These are phyloP conservation scores for Poecilobothrus nobilitatus DNA, from an alignment of 2,888 invertebrate genomes.

Conservation along the genomic window DNA sequence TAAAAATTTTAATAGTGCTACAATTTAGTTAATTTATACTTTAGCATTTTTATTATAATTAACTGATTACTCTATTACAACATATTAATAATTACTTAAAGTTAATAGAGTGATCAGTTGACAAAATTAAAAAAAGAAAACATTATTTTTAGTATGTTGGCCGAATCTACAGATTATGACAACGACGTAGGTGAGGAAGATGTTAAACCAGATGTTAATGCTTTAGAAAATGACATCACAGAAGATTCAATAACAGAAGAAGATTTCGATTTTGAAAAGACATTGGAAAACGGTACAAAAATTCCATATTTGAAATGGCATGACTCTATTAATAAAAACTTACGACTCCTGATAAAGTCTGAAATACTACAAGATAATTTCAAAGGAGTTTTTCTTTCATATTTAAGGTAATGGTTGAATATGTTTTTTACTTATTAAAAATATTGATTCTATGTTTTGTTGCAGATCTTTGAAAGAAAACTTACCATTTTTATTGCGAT, in stretches of 20 bases:
- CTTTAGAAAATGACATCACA: neutral
- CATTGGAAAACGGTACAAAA: neutral
- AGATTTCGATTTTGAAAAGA: neutral
- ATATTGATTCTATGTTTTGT: too few species aligned
- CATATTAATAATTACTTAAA: too few species aligned
- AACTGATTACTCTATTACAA: too few species aligned
- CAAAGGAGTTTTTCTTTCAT: neutral
- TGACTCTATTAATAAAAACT: neutral
- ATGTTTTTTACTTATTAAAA: too few species aligned
- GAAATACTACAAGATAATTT: neutral
- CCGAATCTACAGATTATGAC: neutral
- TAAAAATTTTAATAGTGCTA: too few species aligned
- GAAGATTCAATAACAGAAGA: neutral
- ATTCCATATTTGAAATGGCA: neutral
- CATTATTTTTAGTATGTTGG: neutral
- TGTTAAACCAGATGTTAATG: neutral
- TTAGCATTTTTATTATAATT: too few species aligned
- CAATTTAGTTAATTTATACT: too few species aligned
- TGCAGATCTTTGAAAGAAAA: constrained; percentile 11
- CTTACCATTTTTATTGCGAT: constrained; percentile 5
- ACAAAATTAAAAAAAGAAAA: too few species aligned
- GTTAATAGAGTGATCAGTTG: too few species aligned
- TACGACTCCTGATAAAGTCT: neutral
- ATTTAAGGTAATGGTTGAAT: neutral
- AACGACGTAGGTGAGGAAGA: neutral